Evolutionary conservation across 2,113 vertebrate species (phyloP), one percentile per base, ranked within the genome.

Genomic region (Anas platyrhynchos): DNA sequence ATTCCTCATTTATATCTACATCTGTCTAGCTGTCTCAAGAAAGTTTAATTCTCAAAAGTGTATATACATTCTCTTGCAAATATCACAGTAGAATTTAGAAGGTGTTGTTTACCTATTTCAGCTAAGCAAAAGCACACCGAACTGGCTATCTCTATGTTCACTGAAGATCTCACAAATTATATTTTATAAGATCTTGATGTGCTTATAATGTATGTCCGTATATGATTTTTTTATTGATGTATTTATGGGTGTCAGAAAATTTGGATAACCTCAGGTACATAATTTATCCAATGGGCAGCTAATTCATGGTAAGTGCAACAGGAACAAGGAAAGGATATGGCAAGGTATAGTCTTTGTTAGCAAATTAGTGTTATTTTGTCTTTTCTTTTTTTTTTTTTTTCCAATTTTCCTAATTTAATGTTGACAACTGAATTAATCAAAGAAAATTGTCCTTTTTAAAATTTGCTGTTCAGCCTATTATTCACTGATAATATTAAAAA

Each of bases 51-150:
- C 69, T 62, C 66, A 65, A 77, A 55, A 74, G 54, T 34, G 59
- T 81, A 84, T 43, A 38, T 52, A 20, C 2, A 10, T 77, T 83
- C 58, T 65, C 32, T 48, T 80, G 63, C 55, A 93, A 95, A 94
- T 94, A 79, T 69, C 93, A 85, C 44, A 14, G 44, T 88, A 87
- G 62, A 91, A 93, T 91, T 93, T 94, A 69, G 67, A 74, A 79
- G 85, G 36, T 10, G 34, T 29, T 85, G 32, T 95, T 94, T 89
- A 31, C 56, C 29, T 26, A 26, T 25, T 67, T 20, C 72, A 48
- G 69, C 38, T 16, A 9, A 71, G 61, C 50, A 41, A 83, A 82
- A 89, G 13, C 9, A 46, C 59, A 76, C 69, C 41, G 71, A 65
- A 79, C 41, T 36, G 11, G 1, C 7, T 38, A 1, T 54, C 27